Evolutionary conservation across 2,888 invertebrate genomes (phyloP).

Genomic region (Mesoligia furuncula): DNA sequence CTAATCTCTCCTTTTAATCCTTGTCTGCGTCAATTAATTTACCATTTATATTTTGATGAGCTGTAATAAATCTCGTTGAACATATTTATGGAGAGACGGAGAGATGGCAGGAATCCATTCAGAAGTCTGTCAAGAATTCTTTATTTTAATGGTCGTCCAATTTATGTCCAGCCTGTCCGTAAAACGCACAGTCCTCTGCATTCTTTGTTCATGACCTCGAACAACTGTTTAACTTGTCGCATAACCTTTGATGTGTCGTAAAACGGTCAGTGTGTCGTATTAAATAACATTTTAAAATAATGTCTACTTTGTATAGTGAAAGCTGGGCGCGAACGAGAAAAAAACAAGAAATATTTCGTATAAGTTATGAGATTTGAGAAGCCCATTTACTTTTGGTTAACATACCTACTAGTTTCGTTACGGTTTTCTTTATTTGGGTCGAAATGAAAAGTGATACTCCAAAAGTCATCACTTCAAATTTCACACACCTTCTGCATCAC

Average conservation of each 20-base stretch:
- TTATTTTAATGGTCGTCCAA: conserved; percentile 19
- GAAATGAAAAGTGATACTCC: conserved; percentile 47
- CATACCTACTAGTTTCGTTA: conserved; percentile 52
- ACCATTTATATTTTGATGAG: conserved; percentile 33
- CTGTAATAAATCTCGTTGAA: conserved; percentile 27
- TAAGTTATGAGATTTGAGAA: conserved; percentile 73
- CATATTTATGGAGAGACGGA: conserved; percentile 16
- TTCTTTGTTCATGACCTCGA: conserved; percentile 66
- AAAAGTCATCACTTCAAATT: conserved; percentile 26
- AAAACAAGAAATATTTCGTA: conserved; percentile 65
- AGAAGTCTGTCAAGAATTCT: conserved; percentile 33
- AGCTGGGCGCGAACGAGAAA: conserved; percentile 75
- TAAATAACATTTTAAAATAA: conserved; percentile 83
- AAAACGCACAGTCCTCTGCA: conserved; percentile 35
- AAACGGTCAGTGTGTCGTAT: conserved; percentile 82
- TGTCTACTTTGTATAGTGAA: conserved; percentile 80
- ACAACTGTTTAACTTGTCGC: conserved; percentile 68
- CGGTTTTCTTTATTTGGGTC: conserved; percentile 47
- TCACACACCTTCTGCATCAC: conserved; percentile 21
- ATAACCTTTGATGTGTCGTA: conserved; percentile 74
- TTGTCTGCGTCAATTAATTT: conserved; percentile 36
- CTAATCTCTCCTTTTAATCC: conserved; percentile 38
- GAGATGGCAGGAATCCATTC: conserved; percentile 21
- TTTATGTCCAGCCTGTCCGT: conserved; percentile 18
- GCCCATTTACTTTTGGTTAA: conserved; percentile 49